These are phyloP conservation scores for Tineola bisselliella DNA, from an alignment of 2,888 invertebrate species.

Conservation along the genomic window DNA sequence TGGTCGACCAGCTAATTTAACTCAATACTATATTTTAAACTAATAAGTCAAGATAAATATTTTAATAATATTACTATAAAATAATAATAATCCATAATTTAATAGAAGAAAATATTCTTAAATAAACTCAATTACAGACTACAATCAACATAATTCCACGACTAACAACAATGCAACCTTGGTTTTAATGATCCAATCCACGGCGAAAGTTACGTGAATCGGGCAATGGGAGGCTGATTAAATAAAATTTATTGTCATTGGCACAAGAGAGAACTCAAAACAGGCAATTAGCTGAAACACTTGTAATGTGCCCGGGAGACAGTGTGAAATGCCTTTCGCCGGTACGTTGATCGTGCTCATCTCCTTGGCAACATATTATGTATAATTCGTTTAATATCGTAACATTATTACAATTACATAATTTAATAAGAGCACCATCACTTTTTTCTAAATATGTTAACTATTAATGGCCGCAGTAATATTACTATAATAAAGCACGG, in stretches of 20 bases:
- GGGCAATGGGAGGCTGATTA: slow-evolving; percentile 28
- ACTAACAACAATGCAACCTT: background rate
- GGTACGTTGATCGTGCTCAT: slow-evolving; percentile 16
- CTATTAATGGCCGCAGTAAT: too few relatives aligned
- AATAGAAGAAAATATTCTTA: too few relatives aligned
- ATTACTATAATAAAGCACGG: background rate
- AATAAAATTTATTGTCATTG: slow-evolving; percentile 52
- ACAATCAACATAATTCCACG: background rate
- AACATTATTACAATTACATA: too few relatives aligned
- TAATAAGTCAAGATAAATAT: too few relatives aligned
- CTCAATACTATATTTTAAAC: background rate
- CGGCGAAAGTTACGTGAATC: background rate
- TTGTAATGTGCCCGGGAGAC: slow-evolving; percentile 44
- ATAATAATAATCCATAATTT: too few relatives aligned
- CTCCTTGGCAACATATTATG: slow-evolving; percentile 35
- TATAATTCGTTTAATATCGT: too few relatives aligned
- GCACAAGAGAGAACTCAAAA: slow-evolving; percentile 35
- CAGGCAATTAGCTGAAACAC: slow-evolving; percentile 44
- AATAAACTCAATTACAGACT: too few relatives aligned
- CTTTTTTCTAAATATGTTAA: too few relatives aligned
- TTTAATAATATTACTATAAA: too few relatives aligned
- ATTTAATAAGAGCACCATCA: too few relatives aligned
- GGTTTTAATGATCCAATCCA: background rate
- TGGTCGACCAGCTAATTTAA: background rate
- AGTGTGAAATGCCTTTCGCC: slow-evolving; percentile 41